phyloP scores from a whole-genome alignment of 1,140 invertebrate species.

The Diachasmimorpha longicaudata region DNA sequence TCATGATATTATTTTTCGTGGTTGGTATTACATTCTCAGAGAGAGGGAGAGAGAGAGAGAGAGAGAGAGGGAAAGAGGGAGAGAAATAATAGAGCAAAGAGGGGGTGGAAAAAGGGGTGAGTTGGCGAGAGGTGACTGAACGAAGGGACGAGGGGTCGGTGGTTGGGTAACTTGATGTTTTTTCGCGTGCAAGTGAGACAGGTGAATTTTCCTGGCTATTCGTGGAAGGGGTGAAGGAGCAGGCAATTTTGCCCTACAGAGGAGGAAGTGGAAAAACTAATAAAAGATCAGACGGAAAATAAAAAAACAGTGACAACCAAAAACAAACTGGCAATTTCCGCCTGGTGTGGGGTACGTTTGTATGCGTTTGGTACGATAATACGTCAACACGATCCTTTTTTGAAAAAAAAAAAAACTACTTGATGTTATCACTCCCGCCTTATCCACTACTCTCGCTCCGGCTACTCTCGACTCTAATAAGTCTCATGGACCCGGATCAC shows the following conservation, averaged over 20 bases:
- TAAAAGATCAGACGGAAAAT: too few relatives aligned
- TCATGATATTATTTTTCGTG: too few relatives aligned
- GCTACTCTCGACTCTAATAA: conserved; percentile 23
- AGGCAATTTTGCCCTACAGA: too few relatives aligned
- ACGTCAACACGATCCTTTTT: background rate
- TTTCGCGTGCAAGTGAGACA: background rate
- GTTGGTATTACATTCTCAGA: too few relatives aligned
- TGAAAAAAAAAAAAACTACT: background rate
- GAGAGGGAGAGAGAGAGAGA: background rate
- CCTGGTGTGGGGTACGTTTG: background rate
- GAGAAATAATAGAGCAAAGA: background rate
- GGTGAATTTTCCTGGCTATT: background rate
- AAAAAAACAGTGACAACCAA: background rate
- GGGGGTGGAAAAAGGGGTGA: background rate
- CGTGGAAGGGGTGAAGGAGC: background rate
- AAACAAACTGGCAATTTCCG: background rate
- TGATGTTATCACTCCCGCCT: background rate
- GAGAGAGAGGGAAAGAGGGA: background rate
- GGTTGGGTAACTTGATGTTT: background rate
- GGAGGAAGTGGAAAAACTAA: too few relatives aligned
- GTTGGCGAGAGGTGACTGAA: background rate
- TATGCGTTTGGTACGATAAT: background rate
- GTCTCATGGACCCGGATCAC: conserved; percentile 19
- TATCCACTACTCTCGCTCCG: conserved; percentile 18
- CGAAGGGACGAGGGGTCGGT: background rate